Base-by-base conservation (phyloP, 2,888 invertebrate species). In the Protodeltote pygarga region DNA sequence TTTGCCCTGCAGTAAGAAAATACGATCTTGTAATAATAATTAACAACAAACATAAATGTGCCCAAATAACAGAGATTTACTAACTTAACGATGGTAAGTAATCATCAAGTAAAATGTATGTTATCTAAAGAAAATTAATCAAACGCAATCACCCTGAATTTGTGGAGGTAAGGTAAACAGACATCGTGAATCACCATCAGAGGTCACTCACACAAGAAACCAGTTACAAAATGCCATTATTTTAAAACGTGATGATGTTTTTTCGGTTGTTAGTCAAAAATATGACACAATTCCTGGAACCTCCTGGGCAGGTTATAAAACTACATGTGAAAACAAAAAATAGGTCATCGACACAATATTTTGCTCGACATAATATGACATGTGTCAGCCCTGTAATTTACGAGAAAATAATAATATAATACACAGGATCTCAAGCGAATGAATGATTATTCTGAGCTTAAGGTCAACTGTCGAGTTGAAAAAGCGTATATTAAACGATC, bases 181-280 rank as follows among this genome's bases (percentile, higher is more conserved):
- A 44, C 47, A 41, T 24, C 27, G 40, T 89, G 87, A 89, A 50
- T 89, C 87, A 87, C 71, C 63, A 32, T 13, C 48, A 41, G 73
- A 60, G 89, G 85, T 88, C 87, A 86, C 48, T 84, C 71, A 79
- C 85, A 74, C 67, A 65, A 48, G 65, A 75, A 86, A 87, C 88
- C 84, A 71, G 87, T 86, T 84, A 65, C 63, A 64, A 73, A 79
- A 76, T 72, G 70, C 67, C 72, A 77, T 78, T 77, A 73, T 68
- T 73, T 78, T 70, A 60, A 66, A 70, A 72, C 66, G 64, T 65
- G 65, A 50, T 39, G 50, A 72, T 60, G 60, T 73, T 71, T 79
- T 73, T 67, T 49, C 51, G 37, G 58, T 51, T 57, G 62, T 69
- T 65, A 63, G 35, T 65, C 46, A 73, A 81, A 82, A 77, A 70